phyloP scores from a whole-genome alignment of 2,797 vertebrate species.

The Delichon dasypus region DNA sequence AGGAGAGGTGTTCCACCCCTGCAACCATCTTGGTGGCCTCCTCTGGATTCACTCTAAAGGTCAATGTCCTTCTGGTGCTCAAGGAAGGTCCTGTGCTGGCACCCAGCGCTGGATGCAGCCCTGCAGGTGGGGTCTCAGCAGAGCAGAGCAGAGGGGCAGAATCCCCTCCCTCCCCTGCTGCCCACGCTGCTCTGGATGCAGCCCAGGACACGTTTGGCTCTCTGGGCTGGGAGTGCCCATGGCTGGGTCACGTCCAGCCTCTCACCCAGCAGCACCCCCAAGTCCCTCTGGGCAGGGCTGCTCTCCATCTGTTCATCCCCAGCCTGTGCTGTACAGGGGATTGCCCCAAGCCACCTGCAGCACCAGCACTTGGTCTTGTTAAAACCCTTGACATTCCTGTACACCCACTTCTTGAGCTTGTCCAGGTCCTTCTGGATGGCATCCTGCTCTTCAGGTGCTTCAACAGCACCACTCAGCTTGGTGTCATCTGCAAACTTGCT shows the following conservation, averaged over 20 bases:
- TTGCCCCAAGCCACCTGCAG: rapidly evolving
- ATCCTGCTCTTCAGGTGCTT: neutral
- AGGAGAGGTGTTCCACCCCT: neutral
- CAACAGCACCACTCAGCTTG: neutral
- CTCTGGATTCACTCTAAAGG: neutral
- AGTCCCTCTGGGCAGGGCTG: neutral
- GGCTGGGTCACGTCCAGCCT: neutral
- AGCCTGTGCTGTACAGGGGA: rapidly evolving
- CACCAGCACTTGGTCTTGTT: neutral
- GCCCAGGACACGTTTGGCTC: neutral
- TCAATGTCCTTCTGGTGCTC: too few species aligned
- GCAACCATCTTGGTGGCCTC: rapidly evolving
- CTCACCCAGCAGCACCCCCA: neutral
- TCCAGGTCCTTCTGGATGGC: neutral
- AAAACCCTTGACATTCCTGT: neutral
- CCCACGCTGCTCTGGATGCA: neutral
- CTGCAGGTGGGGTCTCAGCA: neutral
- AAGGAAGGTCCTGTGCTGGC: neutral
- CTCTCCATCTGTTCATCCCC: neutral
- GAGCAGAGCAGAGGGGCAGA: neutral
- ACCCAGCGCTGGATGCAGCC: neutral
- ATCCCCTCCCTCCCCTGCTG: neutral
- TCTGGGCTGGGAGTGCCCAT: neutral
- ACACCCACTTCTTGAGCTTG: neutral
- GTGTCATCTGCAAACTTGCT: neutral